Conservation (phyloP, 1,140 invertebrate genomes). For the Halotydeus destructor region DNA sequence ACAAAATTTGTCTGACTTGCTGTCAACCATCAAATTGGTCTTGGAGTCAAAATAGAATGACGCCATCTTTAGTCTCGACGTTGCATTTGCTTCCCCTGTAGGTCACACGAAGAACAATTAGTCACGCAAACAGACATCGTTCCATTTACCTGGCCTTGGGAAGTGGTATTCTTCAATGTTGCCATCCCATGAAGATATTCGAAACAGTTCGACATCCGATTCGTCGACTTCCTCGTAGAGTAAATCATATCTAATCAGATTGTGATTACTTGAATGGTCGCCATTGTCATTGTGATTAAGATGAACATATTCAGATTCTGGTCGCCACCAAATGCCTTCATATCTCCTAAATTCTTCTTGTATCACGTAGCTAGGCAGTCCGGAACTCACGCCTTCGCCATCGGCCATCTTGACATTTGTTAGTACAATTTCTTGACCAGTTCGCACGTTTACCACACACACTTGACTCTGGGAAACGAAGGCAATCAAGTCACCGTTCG, state of each 20-base stretch:
- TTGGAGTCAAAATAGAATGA: conserved; percentile 6
- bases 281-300: neutral
- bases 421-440: conserved; percentile 21
- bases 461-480: conserved; percentile 77
- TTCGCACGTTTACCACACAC: conserved; percentile 56
- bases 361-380: conserved; percentile 86
- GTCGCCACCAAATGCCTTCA: conserved; percentile 94
- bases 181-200: conserved; percentile 56
- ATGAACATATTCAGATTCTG: conserved; percentile 25
- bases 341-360: conserved; percentile 95
- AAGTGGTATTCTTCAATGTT: conserved; percentile 74
- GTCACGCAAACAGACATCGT: neutral
- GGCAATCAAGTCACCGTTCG: conserved; percentile 60
- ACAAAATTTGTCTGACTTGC: no score
- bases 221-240: conserved; percentile 93
- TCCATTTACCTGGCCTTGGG: conserved; percentile 48
- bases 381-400: conserved; percentile 67
- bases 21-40: neutral
- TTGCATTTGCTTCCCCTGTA: conserved; percentile 11
- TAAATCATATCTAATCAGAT: conserved; percentile 50
- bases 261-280: neutral
- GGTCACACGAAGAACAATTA: neutral
- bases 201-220: conserved; percentile 70
- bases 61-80: conserved; percentile 11
- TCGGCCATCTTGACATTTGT: conserved; percentile 23